Percentiles rank a stretch among this genome's conserved stretches.
Evolutionary conservation across 2,797 vertebrate species (phyloP).

Genomic region (Falco peregrinus): DNA sequence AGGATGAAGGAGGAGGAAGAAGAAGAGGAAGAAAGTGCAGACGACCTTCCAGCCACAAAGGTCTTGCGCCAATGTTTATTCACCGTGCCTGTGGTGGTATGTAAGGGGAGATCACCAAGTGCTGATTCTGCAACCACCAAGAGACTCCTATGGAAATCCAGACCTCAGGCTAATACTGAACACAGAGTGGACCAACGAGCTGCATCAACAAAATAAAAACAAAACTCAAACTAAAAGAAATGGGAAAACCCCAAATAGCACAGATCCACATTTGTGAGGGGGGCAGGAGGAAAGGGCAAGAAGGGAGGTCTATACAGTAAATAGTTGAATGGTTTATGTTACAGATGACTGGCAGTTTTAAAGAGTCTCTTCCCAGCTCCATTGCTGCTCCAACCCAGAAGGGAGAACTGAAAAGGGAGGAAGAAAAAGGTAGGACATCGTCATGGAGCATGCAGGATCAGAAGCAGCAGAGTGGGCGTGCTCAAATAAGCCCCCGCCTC

Average conservation of each 20-base stretch:
- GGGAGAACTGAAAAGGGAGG: slow-evolving; percentile 74
- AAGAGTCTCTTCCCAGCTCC: slow-evolving; percentile 80
- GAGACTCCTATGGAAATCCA: slow-evolving; percentile 71
- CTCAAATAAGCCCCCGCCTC: slow-evolving; percentile 96
- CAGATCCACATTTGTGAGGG: slow-evolving; percentile 73
- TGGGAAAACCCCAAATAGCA: slow-evolving; percentile 72
- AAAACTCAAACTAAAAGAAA: slow-evolving; percentile 73
- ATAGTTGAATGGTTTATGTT: slow-evolving; percentile 80
- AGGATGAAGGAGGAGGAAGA: slow-evolving; percentile 66
- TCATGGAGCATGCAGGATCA: slow-evolving; percentile 85
- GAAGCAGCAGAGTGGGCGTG: slow-evolving; percentile 70
- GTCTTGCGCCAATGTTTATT: slow-evolving; percentile 69
- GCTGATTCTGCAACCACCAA: slow-evolving; percentile 66
- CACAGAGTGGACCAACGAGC: slow-evolving; percentile 75
- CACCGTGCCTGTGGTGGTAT: slow-evolving; percentile 58
- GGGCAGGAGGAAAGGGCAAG: slow-evolving; percentile 71
- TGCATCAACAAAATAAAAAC: slow-evolving; percentile 71
- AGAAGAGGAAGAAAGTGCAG: slow-evolving; percentile 70
- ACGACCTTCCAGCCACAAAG: slow-evolving; percentile 71
- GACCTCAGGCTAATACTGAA: slow-evolving; percentile 82
- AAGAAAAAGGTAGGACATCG: slow-evolving; percentile 62
- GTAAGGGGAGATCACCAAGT: slow-evolving; percentile 50
- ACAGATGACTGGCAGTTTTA: slow-evolving; percentile 80
- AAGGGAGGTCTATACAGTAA: slow-evolving; percentile 80
- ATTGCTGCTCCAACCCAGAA: slow-evolving; percentile 81